Evolutionary conservation across 92 coral and sea anemone genomes (phyloP).

Genomic region (Chrysogorgia sp.): DNA sequence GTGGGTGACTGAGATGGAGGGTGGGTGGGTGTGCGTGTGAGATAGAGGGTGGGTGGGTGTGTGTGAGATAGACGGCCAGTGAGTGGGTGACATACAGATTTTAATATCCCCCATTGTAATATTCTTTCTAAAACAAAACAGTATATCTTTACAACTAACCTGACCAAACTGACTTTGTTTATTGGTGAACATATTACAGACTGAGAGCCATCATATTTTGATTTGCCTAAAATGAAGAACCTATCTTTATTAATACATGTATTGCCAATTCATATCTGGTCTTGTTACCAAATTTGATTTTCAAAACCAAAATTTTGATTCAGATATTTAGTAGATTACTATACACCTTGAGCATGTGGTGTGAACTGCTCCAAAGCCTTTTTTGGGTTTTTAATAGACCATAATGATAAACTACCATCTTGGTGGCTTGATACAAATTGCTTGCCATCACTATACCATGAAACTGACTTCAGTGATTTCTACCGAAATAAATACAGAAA

Average conservation of each 20-base stretch:
- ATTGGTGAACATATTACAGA: slow-evolving; percentile 21
- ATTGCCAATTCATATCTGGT: not conserved
- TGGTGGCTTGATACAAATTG: slow-evolving; percentile 92
- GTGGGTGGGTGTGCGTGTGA: not conserved
- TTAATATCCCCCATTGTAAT: no score
- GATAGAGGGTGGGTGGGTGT: not conserved
- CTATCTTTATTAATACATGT: not conserved
- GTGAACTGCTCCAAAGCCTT: slow-evolving; percentile 74
- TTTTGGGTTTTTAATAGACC: slow-evolving; percentile 71
- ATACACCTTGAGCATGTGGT: slow-evolving; percentile 64
- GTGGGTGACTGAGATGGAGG: not conserved
- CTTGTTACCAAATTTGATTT: not conserved
- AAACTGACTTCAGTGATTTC: slow-evolving; percentile 70
- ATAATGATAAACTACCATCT: slow-evolving; percentile 77
- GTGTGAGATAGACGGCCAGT: not conserved
- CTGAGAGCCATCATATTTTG: slow-evolving; percentile 23
- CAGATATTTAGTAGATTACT: not conserved
- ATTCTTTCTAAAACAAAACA: not conserved
- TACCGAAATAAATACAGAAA: slow-evolving; percentile 17
- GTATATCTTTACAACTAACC: not conserved
- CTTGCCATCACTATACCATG: slow-evolving; percentile 92
- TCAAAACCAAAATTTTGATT: not conserved
- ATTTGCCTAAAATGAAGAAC: slow-evolving; percentile 16
- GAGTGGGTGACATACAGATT: not conserved
- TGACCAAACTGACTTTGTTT: slow-evolving; percentile 20